Evolutionary conservation across 2,797 vertebrate species (phyloP), one percentile per base, ranked within the genome.

Genomic region (Hybognathus amarus): DNA sequence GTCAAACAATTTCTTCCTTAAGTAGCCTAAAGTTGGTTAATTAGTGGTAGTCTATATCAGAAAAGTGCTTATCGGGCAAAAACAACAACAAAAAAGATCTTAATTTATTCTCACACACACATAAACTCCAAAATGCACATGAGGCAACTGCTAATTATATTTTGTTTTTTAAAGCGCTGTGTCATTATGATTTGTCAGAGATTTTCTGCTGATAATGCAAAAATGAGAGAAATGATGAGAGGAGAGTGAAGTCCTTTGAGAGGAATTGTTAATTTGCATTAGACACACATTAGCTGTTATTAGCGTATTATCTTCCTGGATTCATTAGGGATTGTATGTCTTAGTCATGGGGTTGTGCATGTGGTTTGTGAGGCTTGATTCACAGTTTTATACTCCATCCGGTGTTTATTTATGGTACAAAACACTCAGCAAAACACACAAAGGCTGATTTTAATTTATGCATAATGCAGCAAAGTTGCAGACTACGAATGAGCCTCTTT

Each of bases 401-500:
- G 1, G 40, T 40, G 22, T 76, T 76, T 76, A 40, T 76, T 54
- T 56, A 17, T 56, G 22, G 56, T 63, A 18, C 10, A n/a, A 45
- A 77, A 61, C n/a, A 61, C 38, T 42, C 38, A 77, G 74, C 36
- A 61, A 77, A 77, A 30, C 56, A 30, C 75, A 63, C 33, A 76
- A 75, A 38, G 36, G 52, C 56, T 63, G 56, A 77, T 77, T 40
- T 45, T 77, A 20, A 63, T 63, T 12, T 17, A 45, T 63, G 15
- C n/a, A 63, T 77, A 63, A 61, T 77, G 75, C n/a, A 5, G 40
- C 24, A 77, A 20, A 45, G 38, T 63, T 77, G 38, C 56, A 45
- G 24, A 45, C 3, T 6, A 42, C 17, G 8, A 18, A 42, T 5
- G 13, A 61, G n/a, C 17, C 0, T 30, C 7, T 30, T 20, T 54